phyloP scores from a whole-genome alignment of 2,797 vertebrate genomes.

The Gymnothorax javanicus region DNA sequence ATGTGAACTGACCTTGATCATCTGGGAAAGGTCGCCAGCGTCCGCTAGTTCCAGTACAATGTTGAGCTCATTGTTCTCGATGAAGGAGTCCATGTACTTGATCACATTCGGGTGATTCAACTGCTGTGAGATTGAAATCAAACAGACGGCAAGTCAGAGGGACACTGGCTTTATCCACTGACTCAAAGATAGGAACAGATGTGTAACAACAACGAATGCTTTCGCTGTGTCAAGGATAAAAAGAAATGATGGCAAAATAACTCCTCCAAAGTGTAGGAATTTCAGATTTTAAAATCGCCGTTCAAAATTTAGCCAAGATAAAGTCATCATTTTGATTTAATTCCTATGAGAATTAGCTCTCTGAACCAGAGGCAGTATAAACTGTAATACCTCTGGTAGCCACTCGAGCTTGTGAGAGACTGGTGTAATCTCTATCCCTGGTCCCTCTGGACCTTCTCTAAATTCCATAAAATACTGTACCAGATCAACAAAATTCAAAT shows the following conservation, averaged over 20 bases:
- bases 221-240: background rate
- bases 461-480: background rate
- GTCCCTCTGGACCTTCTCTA: background rate
- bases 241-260: background rate
- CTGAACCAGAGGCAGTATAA: no score
- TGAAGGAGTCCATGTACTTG: conserved; percentile 92
- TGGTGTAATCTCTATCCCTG: no score
- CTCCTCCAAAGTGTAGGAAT: no score
- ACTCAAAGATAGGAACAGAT: background rate
- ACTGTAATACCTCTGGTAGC: no score
- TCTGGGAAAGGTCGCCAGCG: conserved; percentile 90
- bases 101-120: conserved; percentile 93
- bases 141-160: background rate
- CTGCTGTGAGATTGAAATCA: conserved; percentile 56
- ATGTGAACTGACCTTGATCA: conserved; percentile 84
- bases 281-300: no score
- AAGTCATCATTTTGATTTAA: no score
- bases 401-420: no score
- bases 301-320: no score
- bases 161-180: background rate
- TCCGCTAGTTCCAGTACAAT: conserved; percentile 91
- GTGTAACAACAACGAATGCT: background rate
- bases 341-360: no score
- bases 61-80: conserved; percentile 89
- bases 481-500: background rate